These are phyloP conservation scores for Threskiornis aethiopicus DNA, from an alignment of 2,797 vertebrate genomes.

Conservation along the genomic window DNA sequence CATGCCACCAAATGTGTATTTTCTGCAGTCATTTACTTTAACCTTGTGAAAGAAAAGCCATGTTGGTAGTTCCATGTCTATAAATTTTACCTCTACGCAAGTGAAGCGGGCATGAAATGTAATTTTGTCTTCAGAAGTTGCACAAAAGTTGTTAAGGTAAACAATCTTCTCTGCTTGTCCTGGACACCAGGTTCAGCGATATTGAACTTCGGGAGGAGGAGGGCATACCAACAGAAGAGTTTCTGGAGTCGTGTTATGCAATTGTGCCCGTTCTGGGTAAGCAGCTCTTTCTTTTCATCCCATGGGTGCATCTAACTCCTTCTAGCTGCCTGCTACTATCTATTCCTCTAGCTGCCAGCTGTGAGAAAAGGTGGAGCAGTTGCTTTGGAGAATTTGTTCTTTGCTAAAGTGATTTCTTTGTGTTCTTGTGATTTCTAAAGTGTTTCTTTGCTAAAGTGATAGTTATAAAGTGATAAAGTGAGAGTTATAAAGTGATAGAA, in stretches of 20 bases:
- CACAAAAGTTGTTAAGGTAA: neutral
- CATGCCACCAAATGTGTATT: neutral
- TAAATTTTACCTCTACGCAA: neutral
- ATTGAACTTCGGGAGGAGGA: slow-evolving; percentile 91
- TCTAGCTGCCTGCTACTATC: too few species aligned
- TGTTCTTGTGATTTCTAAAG: too few species aligned
- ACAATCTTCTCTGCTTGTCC: neutral
- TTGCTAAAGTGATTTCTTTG: neutral
- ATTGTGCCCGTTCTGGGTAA: slow-evolving; percentile 98
- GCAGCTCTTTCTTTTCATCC: neutral
- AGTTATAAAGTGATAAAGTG: neutral
- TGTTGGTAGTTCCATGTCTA: neutral
- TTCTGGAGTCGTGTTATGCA: slow-evolving; percentile 98
- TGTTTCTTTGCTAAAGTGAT: neutral
- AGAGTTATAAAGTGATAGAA: neutral
- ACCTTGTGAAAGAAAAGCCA: neutral
- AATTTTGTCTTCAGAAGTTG: neutral
- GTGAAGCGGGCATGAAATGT: neutral
- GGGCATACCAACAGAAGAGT: slow-evolving; percentile 95
- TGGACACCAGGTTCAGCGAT: slow-evolving; percentile 91
- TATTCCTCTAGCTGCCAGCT: neutral
- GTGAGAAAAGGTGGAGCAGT: neutral
- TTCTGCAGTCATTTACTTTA: neutral
- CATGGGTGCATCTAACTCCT: neutral
- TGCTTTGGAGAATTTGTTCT: neutral